These are phyloP conservation scores for Craterocephalus amniculus DNA, from an alignment of 2,797 vertebrate genomes.

Conservation along the genomic window DNA sequence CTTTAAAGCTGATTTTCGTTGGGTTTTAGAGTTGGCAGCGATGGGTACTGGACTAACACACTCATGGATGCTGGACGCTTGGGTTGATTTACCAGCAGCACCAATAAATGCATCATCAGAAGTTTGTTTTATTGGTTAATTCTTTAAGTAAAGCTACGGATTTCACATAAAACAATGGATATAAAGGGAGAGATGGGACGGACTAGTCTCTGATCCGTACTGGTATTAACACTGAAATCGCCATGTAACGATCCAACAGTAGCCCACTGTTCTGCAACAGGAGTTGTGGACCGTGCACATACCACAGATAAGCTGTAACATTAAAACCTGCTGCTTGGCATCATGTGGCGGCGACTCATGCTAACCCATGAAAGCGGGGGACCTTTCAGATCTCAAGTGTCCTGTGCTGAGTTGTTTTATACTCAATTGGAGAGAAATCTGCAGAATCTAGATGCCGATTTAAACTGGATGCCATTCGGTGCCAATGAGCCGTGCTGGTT, in stretches of 20 bases:
- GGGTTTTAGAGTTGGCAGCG: conserved; percentile 8
- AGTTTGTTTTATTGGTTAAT: conserved; percentile 12
- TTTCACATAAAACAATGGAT: conserved; percentile 24
- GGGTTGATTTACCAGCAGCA: conserved; percentile 1
- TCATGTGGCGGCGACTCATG: no score
- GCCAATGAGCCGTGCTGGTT: no score
- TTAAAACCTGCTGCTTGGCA: background rate
- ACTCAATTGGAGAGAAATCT: background rate
- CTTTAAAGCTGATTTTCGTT: conserved; percentile 4
- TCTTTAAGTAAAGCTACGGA: conserved; percentile 22
- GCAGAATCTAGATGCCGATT: background rate
- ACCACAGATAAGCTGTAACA: background rate
- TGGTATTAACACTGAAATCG: background rate
- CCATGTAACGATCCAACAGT: conserved; percentile 19
- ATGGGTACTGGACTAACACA: background rate
- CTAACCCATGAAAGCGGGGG: no score
- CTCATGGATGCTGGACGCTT: background rate
- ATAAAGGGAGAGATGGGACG: conserved; percentile 16
- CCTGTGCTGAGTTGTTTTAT: background rate
- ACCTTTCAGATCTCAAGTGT: no score
- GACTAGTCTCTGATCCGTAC: conserved; percentile 12
- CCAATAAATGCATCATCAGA: conserved; percentile 16
- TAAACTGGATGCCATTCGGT: background rate
- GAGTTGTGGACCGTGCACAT: conserved; percentile 2
- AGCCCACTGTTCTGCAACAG: conserved; percentile 19